Evolutionary conservation across 2,113 vertebrate species (phyloP).

Genomic region (Oreotrochilus melanogaster): DNA sequence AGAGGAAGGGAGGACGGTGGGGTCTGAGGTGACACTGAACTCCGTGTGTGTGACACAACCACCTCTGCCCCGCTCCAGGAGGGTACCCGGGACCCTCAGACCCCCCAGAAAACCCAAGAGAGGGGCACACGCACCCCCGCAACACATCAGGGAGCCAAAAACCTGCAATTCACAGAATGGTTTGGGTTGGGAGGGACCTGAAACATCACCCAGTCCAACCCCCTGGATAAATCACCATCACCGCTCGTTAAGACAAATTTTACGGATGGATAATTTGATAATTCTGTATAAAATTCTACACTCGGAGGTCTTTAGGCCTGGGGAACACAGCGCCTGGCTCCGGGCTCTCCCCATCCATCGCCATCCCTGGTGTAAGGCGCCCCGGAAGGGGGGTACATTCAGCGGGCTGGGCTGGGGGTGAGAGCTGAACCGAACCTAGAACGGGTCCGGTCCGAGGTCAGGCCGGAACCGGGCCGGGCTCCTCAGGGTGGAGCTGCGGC

Average conservation of each 20-base stretch:
- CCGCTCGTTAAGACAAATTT: neutral
- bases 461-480: too few relatives aligned
- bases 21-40: neutral
- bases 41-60: neutral
- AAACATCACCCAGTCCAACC: too few relatives aligned
- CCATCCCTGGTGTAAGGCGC: slow-evolving; percentile 41
- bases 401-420: slow-evolving; percentile 28
- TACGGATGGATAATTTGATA: neutral
- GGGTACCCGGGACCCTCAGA: too few relatives aligned
- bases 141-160: neutral
- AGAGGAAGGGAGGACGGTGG: neutral
- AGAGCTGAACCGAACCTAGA: neutral
- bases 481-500: slow-evolving; percentile 37
- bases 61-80: neutral
- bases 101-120: too few relatives aligned
- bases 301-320: neutral
- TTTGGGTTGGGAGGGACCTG: neutral
- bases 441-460: rapidly evolving
- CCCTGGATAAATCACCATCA: neutral
- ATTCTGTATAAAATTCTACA: neutral
- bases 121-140: neutral
- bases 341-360: neutral
- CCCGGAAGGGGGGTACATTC: slow-evolving; percentile 47
- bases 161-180: too few relatives aligned
- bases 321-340: neutral